Percentiles rank a stretch among this genome's conserved stretches.
Conservation (phyloP, 2,113 vertebrate species). For the Bufo bufo region DNA sequence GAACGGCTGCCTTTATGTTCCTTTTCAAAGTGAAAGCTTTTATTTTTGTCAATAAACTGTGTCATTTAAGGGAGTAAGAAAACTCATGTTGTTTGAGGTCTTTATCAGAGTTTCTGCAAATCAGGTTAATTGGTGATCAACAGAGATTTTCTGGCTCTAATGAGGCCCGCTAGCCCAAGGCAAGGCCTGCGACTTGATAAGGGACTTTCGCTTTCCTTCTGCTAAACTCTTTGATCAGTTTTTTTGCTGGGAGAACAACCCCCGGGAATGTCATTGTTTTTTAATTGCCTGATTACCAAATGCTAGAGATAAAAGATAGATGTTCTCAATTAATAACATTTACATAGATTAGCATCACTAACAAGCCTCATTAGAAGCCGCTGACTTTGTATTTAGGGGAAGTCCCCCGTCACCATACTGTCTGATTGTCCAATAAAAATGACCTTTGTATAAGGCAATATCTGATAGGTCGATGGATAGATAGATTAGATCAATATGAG, state of each 20-base stretch:
- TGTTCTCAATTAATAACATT: conserved; percentile 99
- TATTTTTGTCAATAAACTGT: conserved; percentile 83
- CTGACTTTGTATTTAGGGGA: conserved; percentile 88
- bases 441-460: conserved; percentile 58
- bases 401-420: conserved; percentile 81
- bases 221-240: conserved; percentile 91
- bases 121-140: conserved; percentile 99
- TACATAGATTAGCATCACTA: conserved; percentile 99
- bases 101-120: conserved; percentile 93
- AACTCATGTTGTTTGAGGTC: conserved; percentile 80
- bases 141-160: conserved; percentile 90
- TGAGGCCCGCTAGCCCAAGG: conserved; percentile 89
- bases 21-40: conserved; percentile 77
- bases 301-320: conserved; percentile 98
- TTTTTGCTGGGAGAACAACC: conserved; percentile 80
- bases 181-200: conserved; percentile 84
- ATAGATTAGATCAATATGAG: not conserved
- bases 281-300: conserved; percentile 98
- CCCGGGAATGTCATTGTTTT: conserved; percentile 92
- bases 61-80: conserved; percentile 80
- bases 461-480: not conserved
- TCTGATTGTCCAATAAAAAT: conserved; percentile 72
- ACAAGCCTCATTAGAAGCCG: conserved; percentile 95
- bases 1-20: conserved; percentile 74
- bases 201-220: conserved; percentile 85